phyloP scores from a whole-genome alignment of 1,140 invertebrate genomes.

The Drosophila littoralis region DNA sequence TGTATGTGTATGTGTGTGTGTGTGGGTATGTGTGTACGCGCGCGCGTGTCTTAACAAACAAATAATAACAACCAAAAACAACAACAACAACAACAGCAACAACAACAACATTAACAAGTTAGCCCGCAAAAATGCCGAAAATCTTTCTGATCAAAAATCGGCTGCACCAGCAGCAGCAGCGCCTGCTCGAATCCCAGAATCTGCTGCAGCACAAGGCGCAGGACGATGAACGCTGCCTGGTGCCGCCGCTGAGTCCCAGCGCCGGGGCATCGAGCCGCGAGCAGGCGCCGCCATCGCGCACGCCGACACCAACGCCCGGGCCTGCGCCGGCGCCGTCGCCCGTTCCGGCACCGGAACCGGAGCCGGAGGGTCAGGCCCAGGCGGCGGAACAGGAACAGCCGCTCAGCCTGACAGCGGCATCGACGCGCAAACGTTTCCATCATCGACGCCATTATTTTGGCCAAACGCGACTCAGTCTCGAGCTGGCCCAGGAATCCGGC shows the following conservation, averaged over 20 bases:
- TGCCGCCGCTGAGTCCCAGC: constrained; percentile 81
- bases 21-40: constrained; percentile 7
- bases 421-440: constrained; percentile 74
- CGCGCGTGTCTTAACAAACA: constrained; percentile 24
- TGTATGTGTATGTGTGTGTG: background rate
- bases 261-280: constrained; percentile 22
- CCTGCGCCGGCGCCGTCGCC: constrained; percentile 17
- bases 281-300: constrained; percentile 9
- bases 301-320: constrained; percentile 14
- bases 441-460: constrained; percentile 81
- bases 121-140: constrained; percentile 90
- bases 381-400: constrained; percentile 52
- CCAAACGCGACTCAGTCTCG: constrained; percentile 68
- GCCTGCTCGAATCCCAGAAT: constrained; percentile 91
- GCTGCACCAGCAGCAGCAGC: constrained; percentile 93
- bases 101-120: constrained; percentile 17
- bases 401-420: constrained; percentile 49
- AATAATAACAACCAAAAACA: constrained; percentile 5
- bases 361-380: constrained; percentile 62
- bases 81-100: constrained; percentile 23
- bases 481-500: constrained; percentile 27
- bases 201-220: constrained; percentile 86
- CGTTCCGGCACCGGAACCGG: constrained; percentile 74
- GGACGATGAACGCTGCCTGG: constrained; percentile 76
- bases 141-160: constrained; percentile 95